These are phyloP conservation scores for Saturnia pavonia DNA, from an alignment of 2,888 invertebrate species.

Conservation along the genomic window DNA sequence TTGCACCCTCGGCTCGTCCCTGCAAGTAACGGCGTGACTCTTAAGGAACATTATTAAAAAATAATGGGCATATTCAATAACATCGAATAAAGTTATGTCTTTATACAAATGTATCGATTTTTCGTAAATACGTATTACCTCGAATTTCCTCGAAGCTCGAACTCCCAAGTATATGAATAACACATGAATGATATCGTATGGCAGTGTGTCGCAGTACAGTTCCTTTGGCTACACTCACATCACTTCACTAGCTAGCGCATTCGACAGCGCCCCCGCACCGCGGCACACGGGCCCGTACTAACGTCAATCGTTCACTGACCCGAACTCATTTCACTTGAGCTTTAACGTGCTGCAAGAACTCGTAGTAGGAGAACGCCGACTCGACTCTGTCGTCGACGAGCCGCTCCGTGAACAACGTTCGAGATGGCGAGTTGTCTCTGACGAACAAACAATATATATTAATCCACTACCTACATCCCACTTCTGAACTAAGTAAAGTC, in stretches of 20 bases:
- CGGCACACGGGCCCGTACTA: constrained; percentile 4
- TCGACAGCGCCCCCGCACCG: not conserved
- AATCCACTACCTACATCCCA: too few species aligned
- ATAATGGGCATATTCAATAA: too few species aligned
- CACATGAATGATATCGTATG: constrained; percentile 39
- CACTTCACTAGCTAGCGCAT: constrained; percentile 14
- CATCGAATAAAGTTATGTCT: too few species aligned
- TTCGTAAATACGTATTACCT: too few species aligned
- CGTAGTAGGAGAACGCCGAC: constrained; percentile 96
- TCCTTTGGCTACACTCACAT: constrained; percentile 22
- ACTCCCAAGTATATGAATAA: too few species aligned
- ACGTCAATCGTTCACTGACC: constrained; percentile 2
- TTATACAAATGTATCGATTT: too few species aligned
- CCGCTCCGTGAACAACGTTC: constrained; percentile 91
- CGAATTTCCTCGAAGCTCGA: too few species aligned
- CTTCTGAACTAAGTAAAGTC: too few species aligned
- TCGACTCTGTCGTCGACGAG: constrained; percentile 97
- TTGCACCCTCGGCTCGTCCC: too few species aligned
- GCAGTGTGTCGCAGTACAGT: constrained; percentile 49
- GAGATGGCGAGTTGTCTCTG: constrained; percentile 95
- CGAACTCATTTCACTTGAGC: constrained; percentile 90
- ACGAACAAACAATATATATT: too few species aligned
- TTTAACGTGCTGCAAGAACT: constrained; percentile 98
- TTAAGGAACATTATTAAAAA: too few species aligned
- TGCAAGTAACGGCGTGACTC: too few species aligned